Conservation (phyloP, 2,797 vertebrate species). For the Eulemur mongoz region DNA sequence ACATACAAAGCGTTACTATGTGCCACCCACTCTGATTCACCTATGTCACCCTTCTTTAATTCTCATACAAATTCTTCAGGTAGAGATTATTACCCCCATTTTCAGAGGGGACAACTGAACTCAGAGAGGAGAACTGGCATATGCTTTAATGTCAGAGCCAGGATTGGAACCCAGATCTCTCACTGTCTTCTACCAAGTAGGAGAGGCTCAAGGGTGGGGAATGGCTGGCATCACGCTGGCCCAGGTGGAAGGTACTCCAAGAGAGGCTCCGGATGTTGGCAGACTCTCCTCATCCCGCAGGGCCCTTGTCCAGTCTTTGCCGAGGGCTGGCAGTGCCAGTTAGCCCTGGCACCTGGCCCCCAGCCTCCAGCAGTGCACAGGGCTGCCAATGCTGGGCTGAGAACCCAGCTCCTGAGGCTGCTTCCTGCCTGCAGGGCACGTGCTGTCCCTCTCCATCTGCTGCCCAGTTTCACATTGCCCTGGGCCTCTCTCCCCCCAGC, state of each 20-base stretch:
- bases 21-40: not conserved
- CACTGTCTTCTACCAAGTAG: not conserved
- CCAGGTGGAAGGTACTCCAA: conserved; percentile 55
- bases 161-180: not conserved
- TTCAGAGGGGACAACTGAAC: not conserved
- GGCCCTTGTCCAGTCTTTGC: conserved; percentile 70
- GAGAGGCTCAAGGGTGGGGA: not conserved
- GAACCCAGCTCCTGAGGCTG: conserved; percentile 65
- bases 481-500: not conserved
- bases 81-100: not conserved
- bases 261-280: conserved; percentile 71
- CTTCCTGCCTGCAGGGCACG: conserved; percentile 67
- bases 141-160: not conserved
- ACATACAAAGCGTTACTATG: not conserved
- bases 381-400: conserved; percentile 70
- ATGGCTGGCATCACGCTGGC: not conserved
- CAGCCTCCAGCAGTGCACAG: conserved; percentile 44
- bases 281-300: not conserved
- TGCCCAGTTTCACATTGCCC: conserved; percentile 3
- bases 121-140: not conserved
- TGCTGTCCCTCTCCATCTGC: conserved; percentile 71
- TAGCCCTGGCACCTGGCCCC: conserved; percentile 67
- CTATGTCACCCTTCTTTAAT: not conserved
- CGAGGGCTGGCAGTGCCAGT: conserved; percentile 26
- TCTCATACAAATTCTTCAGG: not conserved